These are phyloP conservation scores for Sanderia malayensis DNA, from an alignment of 30 jellyfish, hydroid and myxozoan genomes.

Conservation along the genomic window DNA sequence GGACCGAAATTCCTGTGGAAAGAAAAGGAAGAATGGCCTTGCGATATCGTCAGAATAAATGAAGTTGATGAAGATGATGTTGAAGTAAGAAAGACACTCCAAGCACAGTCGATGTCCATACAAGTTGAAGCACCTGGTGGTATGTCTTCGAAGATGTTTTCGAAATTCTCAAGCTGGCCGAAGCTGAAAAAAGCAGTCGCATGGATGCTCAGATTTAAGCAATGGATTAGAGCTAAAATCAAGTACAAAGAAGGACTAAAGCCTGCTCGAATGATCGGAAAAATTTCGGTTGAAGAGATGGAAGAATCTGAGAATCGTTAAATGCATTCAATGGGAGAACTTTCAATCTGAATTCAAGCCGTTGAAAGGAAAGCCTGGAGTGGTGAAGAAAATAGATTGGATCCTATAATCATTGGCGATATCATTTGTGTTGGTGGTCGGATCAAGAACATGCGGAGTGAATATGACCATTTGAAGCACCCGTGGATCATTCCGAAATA, in stretches of 20 bases:
- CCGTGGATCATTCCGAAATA: not conserved
- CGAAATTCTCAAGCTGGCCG: constrained; percentile 3
- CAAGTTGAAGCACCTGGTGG: not conserved
- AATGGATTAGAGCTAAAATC: not conserved
- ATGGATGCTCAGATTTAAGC: not conserved
- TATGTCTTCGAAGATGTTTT: not conserved
- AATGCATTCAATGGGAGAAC: not conserved
- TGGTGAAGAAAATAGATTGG: not conserved
- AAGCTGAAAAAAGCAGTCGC: not conserved
- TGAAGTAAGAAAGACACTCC: constrained; percentile 1
- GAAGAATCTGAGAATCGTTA: not conserved
- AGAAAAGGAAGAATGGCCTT: constrained; percentile 1
- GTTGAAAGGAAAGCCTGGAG: not conserved
- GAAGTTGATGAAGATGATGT: not conserved
- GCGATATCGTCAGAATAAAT: not conserved
- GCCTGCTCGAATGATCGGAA: not conserved
- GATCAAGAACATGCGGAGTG: not conserved
- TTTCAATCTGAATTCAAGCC: not conserved
- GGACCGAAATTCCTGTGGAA: not conserved
- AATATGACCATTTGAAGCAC: not conserved
- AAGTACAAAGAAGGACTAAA: not conserved
- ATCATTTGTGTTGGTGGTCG: constrained; percentile 1
- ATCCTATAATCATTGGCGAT: not conserved
- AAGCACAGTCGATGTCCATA: not conserved
- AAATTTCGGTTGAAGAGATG: not conserved